Base-by-base conservation (phyloP, 2,888 invertebrate species). In the Drosophila macrospina region DNA sequence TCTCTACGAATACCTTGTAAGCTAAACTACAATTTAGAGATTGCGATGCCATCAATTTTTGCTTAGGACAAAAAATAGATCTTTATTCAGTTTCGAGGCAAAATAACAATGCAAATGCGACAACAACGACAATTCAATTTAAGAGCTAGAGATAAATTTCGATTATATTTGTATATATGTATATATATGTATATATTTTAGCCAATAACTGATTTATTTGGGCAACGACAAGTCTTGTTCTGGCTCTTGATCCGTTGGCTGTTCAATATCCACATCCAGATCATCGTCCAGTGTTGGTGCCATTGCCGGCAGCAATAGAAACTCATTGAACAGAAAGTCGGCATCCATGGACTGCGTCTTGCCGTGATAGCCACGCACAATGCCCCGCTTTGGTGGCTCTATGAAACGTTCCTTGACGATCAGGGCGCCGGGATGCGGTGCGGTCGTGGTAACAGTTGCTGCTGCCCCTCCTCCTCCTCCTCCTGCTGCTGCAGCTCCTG, bases 351-450 rank as follows among this genome's bases (percentile, higher is more conserved):
- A 91, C 59, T 91, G 91, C 0, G 92, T 91, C 66, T 92, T 91
- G 41, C 81, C 89, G 32, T 91, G 90, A 70, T 91, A 91, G 60
- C 87, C 93, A 69, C 92, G 93, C 1, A 93, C 92, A 51, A 93
- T 90, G 50, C 85, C 62, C 26, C 93, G 91, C 66, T 93, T 93
- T 1, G 93, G 93, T 3, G 93, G 93, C 78, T 93, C 93, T 32
- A 93, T 93, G 74, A 91, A 93, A 57, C 91, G 91, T 85, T 93
- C 93, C 86, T 93, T 93, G 1, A 93, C 91, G 26, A 93, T 83
- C 20, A 93, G 90, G 4, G 93, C 91, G 1, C 93, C 93, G 0
- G 92, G 92, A 55, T 87, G 89, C 0, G 87, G 85, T 11, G 74
- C 54, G 1, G 60, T 54, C 5, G 50, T 15, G 0, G 57, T 30